phyloP scores from a whole-genome alignment of 2,113 vertebrate genomes.

The Coreoperca whiteheadi region DNA sequence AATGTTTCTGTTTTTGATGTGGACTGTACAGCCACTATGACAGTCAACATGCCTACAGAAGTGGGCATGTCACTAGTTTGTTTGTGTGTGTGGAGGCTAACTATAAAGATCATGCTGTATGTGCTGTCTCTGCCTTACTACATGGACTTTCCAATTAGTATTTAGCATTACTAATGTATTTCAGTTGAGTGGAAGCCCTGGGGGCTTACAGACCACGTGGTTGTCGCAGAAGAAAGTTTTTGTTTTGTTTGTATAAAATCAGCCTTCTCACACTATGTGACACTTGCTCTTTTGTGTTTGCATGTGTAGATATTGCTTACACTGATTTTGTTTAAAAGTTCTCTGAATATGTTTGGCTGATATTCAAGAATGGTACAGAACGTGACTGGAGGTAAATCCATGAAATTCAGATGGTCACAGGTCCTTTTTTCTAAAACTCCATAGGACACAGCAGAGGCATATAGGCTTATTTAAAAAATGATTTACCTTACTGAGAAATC shows the following conservation, averaged over 20 bases:
- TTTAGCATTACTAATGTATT: conserved; percentile 42
- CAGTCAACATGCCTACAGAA: conserved; percentile 8
- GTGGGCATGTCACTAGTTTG: conserved; percentile 24
- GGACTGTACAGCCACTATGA: conserved; percentile 49
- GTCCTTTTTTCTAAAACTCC: conserved; percentile 6
- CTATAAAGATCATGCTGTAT: conserved; percentile 24
- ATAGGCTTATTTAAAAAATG: conserved; percentile 13
- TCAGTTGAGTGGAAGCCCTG: conserved; percentile 33
- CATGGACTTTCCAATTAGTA: conserved; percentile 49
- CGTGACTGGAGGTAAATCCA: not conserved
- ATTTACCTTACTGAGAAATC: conserved; percentile 23
- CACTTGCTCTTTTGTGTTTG: conserved; percentile 10
- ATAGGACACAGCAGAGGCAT: not conserved
- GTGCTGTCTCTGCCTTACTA: conserved; percentile 61
- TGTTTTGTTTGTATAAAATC: conserved; percentile 8
- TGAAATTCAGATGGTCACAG: conserved; percentile 25
- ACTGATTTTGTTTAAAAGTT: conserved; percentile 28
- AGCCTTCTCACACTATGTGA: conserved; percentile 4
- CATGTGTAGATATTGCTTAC: conserved; percentile 24
- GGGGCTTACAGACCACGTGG: conserved; percentile 23
- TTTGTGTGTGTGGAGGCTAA: conserved; percentile 44
- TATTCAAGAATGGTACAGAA: conserved; percentile 7
- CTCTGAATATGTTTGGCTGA: conserved; percentile 21
- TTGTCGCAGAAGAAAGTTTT: not conserved
- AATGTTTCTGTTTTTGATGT: conserved; percentile 34